Evolutionary conservation across 37 sponge, comb jelly and placozoan species (phyloP).

Genomic region (Hexactinellida sp.): DNA sequence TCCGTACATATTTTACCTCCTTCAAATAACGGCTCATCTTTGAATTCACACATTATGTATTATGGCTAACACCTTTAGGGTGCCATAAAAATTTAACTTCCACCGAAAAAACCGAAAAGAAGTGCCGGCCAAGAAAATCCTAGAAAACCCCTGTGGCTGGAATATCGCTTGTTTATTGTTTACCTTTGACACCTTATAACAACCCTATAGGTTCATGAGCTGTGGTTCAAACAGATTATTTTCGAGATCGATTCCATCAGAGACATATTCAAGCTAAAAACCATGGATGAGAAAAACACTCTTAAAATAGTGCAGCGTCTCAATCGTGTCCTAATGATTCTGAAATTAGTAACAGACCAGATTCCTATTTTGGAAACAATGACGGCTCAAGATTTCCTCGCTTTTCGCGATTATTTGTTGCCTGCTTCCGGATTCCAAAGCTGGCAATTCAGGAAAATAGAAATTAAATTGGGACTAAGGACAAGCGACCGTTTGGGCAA

Average conservation of each 20-base stretch:
- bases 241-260: constrained; percentile 34
- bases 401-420: constrained; percentile 31
- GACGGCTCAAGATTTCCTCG: constrained; percentile 39
- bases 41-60: not conserved
- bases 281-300: constrained; percentile 36
- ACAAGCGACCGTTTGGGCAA: not conserved
- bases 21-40: no score
- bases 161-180: no score
- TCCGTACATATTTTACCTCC: no score
- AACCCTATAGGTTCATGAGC: constrained; percentile 24
- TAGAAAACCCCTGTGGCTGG: no score
- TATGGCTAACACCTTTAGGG: no score
- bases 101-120: no score
- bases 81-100: no score
- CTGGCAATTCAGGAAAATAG: constrained; percentile 37
- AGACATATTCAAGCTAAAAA: constrained; percentile 22
- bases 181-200: not conserved
- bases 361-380: constrained; percentile 41
- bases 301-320: constrained; percentile 26
- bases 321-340: constrained; percentile 26
- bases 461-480: constrained; percentile 27
- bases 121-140: no score
- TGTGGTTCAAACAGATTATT: constrained; percentile 54
- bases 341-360: constrained; percentile 39
- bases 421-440: constrained; percentile 56